Evolutionary conservation across 2,797 vertebrate genomes (phyloP), one percentile per base, ranked within the genome.

Genomic region (Mus spretus): DNA sequence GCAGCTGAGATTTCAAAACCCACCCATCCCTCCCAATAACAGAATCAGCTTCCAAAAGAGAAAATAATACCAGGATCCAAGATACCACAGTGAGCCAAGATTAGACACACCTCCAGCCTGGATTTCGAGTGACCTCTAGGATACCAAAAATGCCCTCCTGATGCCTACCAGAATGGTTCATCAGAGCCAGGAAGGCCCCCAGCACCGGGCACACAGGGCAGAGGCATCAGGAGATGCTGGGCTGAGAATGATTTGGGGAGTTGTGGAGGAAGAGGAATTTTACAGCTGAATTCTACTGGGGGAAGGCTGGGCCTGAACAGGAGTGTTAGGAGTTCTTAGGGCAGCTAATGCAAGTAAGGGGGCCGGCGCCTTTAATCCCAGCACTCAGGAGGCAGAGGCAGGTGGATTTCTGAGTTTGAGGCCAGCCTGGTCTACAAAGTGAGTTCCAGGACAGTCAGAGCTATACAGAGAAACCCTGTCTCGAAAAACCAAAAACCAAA

Each of bases 1-100:
- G 61, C 40, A 95, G 47, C 28, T 75, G 50, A 96, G 83, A 89
- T 93, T 91, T 89, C 80, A 91, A 93, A 86, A 90, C 92, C 79
- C 31, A 93, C 19, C 20, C 26, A 19, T 81, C 44, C n/a, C 34
- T 88, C 17, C 61, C 20, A 26, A 13, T n/a, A 57, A 79, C 22
- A 37, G 82, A 77, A 24, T n/a, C 53, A n/a, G 3, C 50, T 70
- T 74, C 47, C 86, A 84, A 40, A 90, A 72, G 83, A 31, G 40
- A 37, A 75, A 1, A 1, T 12, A n/a, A 40, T 12, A 75, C 37
- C 72, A 55, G 70, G 70, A 67, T 28, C 17, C 72, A 59, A 65
- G 37, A 40, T 61, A 34, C 91, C 22, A 79, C 26, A 4, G n/a
- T 53, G 44, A 72, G 22, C 47, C 37, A 93, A 65, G 44, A 59